Conservation (phyloP, 2,797 vertebrate genomes). For the Hirundo rustica region DNA sequence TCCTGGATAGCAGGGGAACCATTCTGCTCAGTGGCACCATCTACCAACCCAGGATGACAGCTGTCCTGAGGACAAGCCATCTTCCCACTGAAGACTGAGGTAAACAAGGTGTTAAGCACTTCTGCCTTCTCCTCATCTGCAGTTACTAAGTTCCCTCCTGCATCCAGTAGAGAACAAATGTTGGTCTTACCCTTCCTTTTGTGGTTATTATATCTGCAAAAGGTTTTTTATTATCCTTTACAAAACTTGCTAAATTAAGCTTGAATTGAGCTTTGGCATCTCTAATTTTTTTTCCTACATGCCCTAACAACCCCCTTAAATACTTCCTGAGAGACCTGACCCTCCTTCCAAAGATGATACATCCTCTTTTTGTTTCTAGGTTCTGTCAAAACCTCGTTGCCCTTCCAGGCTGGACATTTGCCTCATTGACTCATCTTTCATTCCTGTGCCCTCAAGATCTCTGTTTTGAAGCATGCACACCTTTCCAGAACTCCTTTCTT, state of each 20-base stretch:
- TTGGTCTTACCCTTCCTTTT: background rate
- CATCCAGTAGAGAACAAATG: background rate
- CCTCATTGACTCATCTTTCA: fast-evolving
- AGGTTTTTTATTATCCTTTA: background rate
- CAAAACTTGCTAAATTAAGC: background rate
- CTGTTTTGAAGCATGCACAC: background rate
- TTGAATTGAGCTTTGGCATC: background rate
- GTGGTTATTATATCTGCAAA: background rate
- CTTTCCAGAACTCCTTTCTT: background rate
- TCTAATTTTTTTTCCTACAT: background rate
- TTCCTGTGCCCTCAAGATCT: background rate
- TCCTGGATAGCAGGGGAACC: background rate
- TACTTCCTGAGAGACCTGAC: background rate
- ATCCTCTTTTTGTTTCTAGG: background rate
- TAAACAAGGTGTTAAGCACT: fast-evolving
- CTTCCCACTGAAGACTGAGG: too few species aligned
- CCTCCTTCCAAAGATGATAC: background rate
- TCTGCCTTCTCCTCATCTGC: background rate
- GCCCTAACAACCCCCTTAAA: background rate
- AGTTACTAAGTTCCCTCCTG: background rate
- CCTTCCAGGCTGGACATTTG: background rate
- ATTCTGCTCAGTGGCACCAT: too few species aligned
- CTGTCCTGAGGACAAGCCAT: too few species aligned
- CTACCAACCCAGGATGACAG: too few species aligned
- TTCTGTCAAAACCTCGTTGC: fast-evolving